phyloP scores from a whole-genome alignment of 2,797 vertebrate genomes.

The Pygocentrus nattereri region DNA sequence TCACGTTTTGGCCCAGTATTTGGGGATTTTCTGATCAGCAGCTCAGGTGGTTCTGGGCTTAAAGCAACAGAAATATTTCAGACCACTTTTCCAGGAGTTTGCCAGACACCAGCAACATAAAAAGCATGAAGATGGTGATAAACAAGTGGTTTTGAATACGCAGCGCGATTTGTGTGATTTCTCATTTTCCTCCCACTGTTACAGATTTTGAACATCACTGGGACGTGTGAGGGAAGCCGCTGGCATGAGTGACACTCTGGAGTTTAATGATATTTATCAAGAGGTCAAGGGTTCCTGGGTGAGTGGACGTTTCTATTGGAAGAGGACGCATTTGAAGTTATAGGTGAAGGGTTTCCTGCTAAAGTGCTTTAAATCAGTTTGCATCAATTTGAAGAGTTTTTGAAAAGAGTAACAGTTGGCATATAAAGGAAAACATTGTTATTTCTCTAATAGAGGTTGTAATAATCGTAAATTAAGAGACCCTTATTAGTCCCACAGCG shows the following conservation, averaged over 20 bases:
- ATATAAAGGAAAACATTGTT: no score
- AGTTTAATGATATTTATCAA: slow-evolving; percentile 65
- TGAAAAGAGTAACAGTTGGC: no score
- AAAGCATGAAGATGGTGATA: neutral
- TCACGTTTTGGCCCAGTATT: neutral
- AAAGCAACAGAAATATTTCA: neutral
- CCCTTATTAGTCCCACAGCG: no score
- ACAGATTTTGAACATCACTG: slow-evolving; percentile 31
- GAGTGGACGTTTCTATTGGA: slow-evolving; percentile 39
- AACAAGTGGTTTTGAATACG: neutral
- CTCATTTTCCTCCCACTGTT: slow-evolving; percentile 9
- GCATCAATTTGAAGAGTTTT: no score
- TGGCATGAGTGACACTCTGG: slow-evolving; percentile 59
- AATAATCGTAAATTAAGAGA: no score
- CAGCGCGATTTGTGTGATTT: neutral
- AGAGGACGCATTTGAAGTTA: no score
- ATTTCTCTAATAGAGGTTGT: no score
- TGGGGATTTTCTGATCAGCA: neutral
- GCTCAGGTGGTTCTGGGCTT: neutral
- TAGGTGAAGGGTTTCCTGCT: no score
- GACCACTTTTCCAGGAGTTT: neutral
- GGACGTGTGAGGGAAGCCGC: slow-evolving; percentile 13
- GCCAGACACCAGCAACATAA: neutral
- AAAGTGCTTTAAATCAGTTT: no score
- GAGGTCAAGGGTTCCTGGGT: slow-evolving; percentile 97